Evolutionary conservation across 2,113 vertebrate genomes (phyloP).

Genomic region (Alligator sinensis): DNA sequence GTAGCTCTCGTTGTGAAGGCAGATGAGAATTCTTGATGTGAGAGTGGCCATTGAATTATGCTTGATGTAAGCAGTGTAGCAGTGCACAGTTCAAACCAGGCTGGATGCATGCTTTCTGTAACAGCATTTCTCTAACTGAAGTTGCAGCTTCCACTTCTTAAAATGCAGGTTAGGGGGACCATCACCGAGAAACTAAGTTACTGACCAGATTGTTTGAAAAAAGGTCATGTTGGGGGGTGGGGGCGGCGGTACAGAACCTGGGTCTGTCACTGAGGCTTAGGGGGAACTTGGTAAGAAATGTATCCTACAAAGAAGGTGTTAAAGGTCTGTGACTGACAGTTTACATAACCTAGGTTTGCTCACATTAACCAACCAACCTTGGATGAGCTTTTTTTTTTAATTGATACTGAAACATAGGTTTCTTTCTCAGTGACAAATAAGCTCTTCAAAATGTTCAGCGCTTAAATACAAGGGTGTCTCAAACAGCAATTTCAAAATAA

Average conservation of each 20-base stretch:
- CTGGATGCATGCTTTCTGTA: not conserved
- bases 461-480: not conserved
- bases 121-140: not conserved
- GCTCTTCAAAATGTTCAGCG: not conserved
- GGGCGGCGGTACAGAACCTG: not conserved
- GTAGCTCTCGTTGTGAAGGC: accelerated
- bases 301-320: not conserved
- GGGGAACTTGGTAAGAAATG: not conserved
- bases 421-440: not conserved
- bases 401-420: not conserved
- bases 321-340: not conserved
- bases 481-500: no score
- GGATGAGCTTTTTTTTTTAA: not conserved
- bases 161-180: not conserved
- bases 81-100: not conserved
- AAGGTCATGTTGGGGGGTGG: not conserved
- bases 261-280: not conserved
- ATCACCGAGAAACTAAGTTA: not conserved
- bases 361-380: not conserved
- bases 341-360: no score
- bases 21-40: not conserved
- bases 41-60: not conserved
- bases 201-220: not conserved
- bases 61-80: not conserved
- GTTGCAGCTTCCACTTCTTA: not conserved